Evolutionary conservation across 2,113 vertebrate species (phyloP).

Genomic region (Lonchura striata): DNA sequence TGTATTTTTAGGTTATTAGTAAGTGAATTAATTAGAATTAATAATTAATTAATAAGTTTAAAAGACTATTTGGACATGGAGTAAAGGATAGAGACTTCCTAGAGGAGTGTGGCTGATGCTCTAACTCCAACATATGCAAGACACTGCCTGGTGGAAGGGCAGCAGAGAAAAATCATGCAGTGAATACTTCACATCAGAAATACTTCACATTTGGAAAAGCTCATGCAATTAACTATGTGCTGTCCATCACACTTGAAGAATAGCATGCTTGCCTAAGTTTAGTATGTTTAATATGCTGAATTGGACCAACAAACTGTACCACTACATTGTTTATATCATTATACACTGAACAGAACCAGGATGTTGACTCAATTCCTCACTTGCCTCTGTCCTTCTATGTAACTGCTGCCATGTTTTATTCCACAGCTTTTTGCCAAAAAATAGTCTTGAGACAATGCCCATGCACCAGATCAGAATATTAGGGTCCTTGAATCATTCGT

Average conservation of each 20-base stretch:
- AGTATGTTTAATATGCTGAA: background rate
- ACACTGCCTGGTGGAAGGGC: background rate
- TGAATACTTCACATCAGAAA: accelerated
- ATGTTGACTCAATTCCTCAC: background rate
- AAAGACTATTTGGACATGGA: background rate
- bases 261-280: background rate
- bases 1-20: background rate
- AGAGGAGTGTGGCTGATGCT: background rate
- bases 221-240: background rate
- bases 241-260: background rate
- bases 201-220: background rate
- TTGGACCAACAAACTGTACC: background rate
- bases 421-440: background rate
- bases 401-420: background rate
- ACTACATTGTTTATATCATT: background rate
- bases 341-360: background rate
- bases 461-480: background rate
- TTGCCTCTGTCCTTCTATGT: background rate
- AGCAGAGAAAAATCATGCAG: background rate
- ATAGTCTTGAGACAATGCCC: background rate
- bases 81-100: background rate
- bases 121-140: background rate
- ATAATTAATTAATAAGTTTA: background rate
- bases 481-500: background rate
- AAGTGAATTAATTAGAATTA: background rate